A percentile compares a stretch with the other conserved stretches of the same genome.
Evolutionary conservation across 2,888 invertebrate genomes (phyloP).

Genomic region (Eretmocerus hayati): DNA sequence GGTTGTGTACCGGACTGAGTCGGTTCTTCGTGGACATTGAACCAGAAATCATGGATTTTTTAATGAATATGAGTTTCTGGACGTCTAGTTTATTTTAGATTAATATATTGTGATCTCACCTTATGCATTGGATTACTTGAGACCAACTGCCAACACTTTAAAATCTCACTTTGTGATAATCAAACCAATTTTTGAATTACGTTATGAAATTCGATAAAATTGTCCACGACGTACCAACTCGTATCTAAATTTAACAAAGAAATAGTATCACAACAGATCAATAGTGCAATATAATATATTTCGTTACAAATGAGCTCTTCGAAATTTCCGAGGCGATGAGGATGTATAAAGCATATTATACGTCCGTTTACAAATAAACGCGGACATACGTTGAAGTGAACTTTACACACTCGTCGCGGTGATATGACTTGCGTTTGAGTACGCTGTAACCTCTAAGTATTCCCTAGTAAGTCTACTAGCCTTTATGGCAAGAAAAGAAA

Average conservation of each 20-base stretch:
- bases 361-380: slow-evolving; percentile 3
- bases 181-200: too few species aligned
- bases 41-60: too few species aligned
- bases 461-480: slow-evolving; percentile 15
- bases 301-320: slow-evolving; percentile 14
- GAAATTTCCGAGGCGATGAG: slow-evolving; percentile 18
- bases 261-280: slow-evolving; percentile 3
- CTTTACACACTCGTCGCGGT: slow-evolving; percentile 23
- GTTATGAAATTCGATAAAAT: background rate
- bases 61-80: slow-evolving; percentile 7
- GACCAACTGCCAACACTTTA: too few species aligned
- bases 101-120: too few species aligned
- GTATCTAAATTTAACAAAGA: slow-evolving; percentile 30
- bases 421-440: slow-evolving; percentile 23
- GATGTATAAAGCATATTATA: slow-evolving; percentile 7
- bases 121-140: too few species aligned
- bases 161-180: too few species aligned
- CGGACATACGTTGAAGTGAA: slow-evolving; percentile 10
- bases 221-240: slow-evolving; percentile 25
- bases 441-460: slow-evolving; percentile 19
- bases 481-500: slow-evolving; percentile 3
- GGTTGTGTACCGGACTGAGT: slow-evolving; percentile 11
- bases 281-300: slow-evolving; percentile 23
- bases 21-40: slow-evolving; percentile 12
- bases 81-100: background rate